Evolutionary conservation across 2,113 vertebrate genomes (phyloP).

Genomic region (Ascaphus truei): DNA sequence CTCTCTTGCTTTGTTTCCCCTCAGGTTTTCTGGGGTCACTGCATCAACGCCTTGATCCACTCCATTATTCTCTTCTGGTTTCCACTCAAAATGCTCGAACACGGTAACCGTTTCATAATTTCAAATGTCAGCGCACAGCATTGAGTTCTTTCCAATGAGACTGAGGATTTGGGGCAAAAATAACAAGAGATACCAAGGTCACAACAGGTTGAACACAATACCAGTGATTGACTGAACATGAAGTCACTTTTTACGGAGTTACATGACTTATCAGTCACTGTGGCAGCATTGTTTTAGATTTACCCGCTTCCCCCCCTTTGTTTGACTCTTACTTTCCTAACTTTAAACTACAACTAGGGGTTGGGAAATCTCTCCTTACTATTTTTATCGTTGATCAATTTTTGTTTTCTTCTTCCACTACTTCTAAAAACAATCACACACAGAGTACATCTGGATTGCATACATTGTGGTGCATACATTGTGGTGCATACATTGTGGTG

Average conservation of each 20-base stretch:
- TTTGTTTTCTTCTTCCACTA: no score
- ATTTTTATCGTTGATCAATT: background rate
- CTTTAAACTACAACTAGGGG: background rate
- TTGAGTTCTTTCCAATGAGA: constrained; percentile 26
- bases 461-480: no score
- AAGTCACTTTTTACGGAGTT: background rate
- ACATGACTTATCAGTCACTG: constrained; percentile 9
- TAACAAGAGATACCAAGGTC: constrained; percentile 9
- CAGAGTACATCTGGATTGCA: no score
- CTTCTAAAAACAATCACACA: no score
- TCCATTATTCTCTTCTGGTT: constrained; percentile 98
- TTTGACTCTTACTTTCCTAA: constrained; percentile 4
- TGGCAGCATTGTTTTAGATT: constrained; percentile 5
- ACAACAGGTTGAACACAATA: constrained; percentile 1
- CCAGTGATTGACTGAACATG: background rate
- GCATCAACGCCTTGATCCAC: constrained; percentile 98
- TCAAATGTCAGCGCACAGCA: constrained; percentile 39
- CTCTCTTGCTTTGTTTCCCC: constrained; percentile 58
- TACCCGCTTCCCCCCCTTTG: constrained; percentile 7
- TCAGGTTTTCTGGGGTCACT: constrained; percentile 98
- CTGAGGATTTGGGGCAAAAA: constrained; percentile 25
- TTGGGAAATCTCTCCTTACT: background rate
- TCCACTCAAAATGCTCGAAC: constrained; percentile 92
- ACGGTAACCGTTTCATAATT: constrained; percentile 72
- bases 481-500: no score